Evolutionary conservation across 2,888 invertebrate species (phyloP), one percentile per base, ranked within the genome.

Genomic region (Aporophyla nigra): DNA sequence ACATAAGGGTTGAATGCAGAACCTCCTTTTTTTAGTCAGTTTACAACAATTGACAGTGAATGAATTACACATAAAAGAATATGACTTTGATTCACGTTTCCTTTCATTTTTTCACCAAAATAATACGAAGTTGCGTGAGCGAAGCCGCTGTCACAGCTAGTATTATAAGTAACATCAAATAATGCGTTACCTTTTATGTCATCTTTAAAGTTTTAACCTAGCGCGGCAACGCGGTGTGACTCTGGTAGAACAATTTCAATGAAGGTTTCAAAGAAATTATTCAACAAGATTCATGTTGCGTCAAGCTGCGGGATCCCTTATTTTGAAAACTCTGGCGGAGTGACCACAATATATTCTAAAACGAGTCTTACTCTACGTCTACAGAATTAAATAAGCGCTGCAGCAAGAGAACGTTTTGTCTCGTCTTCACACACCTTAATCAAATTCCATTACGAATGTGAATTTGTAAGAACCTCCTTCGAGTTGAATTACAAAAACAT

Each of bases 401-500:
- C 33, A 19, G 9, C 0, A 10, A 40, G 10, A 2, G 14, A 71
- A 10, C 14, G 40, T 53, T 0, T 21, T 12, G 7, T 53, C 27
- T 43, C 71, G 24, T 9, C 33, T 6, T 21, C 21, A 5, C 9
- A 40, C 10, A 70, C 5, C 5, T n/a, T 27, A 53, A 21, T 12
- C 12, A 54, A 27, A 73, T 27, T 19, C 21, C 51, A 21, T 7
- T 51, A n/a, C 33, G 9, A 33, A 21, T 27, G 9, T n/a, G 21
- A 53, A 16, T 4, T 3, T 9, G 5, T 21, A 27, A 51, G 46
- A 71, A 76, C 10, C 6, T 27, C 16, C 51, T 7, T 21, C 14
- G 14, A 59, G 27, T 14, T 24, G 59, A n/a, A 56, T 51, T n/a
- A 46, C 33, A 51, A 3, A 71, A 76, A 54, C 27, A 81, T 59